Evolutionary conservation across 2,797 vertebrate species (phyloP).

Genomic region (Cuniculus paca): DNA sequence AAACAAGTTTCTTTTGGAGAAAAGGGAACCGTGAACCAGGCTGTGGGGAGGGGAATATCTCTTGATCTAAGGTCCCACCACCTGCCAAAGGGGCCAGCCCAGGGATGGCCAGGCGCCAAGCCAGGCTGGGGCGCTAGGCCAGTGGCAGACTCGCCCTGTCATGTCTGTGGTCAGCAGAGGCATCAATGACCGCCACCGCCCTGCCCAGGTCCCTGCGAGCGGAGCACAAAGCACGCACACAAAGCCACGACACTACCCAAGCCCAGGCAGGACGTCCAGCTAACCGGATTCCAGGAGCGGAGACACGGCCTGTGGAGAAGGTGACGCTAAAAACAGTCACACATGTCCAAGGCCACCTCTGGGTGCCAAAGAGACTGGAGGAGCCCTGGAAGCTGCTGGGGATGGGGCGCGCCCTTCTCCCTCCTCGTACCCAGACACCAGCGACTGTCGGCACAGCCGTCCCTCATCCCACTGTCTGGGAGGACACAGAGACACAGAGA

Average conservation of each 20-base stretch:
- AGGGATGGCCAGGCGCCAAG: not conserved
- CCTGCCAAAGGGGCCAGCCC: not conserved
- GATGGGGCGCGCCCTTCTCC: not conserved
- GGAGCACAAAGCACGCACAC: not conserved
- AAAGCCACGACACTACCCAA: not conserved
- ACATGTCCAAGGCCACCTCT: not conserved
- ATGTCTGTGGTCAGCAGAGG: constrained; percentile 18
- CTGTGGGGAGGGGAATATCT: constrained; percentile 77
- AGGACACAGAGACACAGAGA: not conserved
- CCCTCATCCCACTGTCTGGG: not conserved
- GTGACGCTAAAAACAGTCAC: not conserved
- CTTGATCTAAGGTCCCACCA: constrained; percentile 60
- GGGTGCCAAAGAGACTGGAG: not conserved
- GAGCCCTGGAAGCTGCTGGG: not conserved
- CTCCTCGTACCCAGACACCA: not conserved
- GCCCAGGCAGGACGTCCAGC: not conserved
- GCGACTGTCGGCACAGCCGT: not conserved
- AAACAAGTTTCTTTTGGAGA: constrained; percentile 83
- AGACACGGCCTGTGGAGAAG: not conserved
- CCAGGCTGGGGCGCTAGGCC: not conserved
- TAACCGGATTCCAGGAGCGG: not conserved
- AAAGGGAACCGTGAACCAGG: constrained; percentile 80
- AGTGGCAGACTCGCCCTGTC: not conserved
- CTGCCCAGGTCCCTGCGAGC: not conserved
- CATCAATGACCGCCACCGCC: not conserved